These are phyloP conservation scores for Microtus pennsylvanicus DNA, from an alignment of 2,113 vertebrate genomes.

Conservation along the genomic window DNA sequence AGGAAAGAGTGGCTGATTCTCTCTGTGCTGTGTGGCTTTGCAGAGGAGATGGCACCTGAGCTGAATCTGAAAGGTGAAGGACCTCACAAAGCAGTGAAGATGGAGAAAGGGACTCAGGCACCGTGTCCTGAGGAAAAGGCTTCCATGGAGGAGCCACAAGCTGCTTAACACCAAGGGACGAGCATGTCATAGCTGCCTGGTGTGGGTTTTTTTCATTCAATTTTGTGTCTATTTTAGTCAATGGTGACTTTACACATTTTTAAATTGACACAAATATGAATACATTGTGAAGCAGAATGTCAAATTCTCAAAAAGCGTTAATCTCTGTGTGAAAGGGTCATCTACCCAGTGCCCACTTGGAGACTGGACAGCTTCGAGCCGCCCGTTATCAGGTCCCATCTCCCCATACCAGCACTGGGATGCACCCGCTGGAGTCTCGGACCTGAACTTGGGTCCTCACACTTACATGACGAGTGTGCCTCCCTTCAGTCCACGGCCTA, in stretches of 20 bases:
- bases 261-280: neutral
- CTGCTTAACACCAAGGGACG: neutral
- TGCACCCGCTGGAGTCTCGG: neutral
- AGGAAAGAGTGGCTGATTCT: slow-evolving; percentile 15
- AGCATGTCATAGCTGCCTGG: neutral
- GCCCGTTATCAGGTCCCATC: neutral
- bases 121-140: neutral
- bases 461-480: neutral
- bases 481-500: neutral
- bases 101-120: neutral
- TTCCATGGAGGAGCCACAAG: neutral
- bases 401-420: neutral
- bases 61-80: slow-evolving; percentile 35
- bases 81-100: neutral
- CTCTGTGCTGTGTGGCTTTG: neutral
- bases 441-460: neutral
- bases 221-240: neutral
- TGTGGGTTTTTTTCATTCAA: neutral
- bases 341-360: neutral
- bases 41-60: neutral
- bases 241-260: neutral
- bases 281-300: neutral
- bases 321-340: neutral
- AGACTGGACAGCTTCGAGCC: neutral
- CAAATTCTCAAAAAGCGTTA: neutral